Evolutionary conservation across 64 coral and sea anemone genomes (phyloP).

Genomic region (Pachyseris speciosa): DNA sequence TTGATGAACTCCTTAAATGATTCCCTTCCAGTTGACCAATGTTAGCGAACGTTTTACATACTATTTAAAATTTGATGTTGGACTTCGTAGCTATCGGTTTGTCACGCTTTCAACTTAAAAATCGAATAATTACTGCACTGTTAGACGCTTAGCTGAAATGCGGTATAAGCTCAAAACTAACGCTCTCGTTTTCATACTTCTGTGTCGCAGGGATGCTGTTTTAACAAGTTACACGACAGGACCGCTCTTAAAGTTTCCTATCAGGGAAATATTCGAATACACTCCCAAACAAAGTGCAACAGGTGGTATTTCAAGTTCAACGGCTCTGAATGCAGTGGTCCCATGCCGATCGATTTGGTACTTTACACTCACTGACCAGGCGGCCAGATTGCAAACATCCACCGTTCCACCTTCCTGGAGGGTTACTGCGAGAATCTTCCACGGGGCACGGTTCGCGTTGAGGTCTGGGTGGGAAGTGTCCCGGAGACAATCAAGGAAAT

Average conservation of each 20-base stretch:
- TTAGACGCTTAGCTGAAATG: too few species aligned
- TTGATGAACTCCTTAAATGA: too few species aligned
- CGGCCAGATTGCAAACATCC: neutral
- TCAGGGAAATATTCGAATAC: slow-evolving; percentile 27
- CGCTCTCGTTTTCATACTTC: too few species aligned
- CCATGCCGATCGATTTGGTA: slow-evolving; percentile 48
- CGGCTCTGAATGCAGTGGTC: slow-evolving; percentile 41
- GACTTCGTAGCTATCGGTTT: too few species aligned
- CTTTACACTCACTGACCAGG: neutral
- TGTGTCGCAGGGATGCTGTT: slow-evolving; percentile 27
- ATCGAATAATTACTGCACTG: too few species aligned
- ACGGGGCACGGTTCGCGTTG: slow-evolving; percentile 23
- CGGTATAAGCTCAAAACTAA: too few species aligned
- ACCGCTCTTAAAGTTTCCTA: slow-evolving; percentile 41
- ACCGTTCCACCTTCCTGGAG: slow-evolving; percentile 6
- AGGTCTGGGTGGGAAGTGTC: slow-evolving; percentile 61
- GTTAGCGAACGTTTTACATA: too few species aligned
- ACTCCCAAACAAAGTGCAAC: neutral
- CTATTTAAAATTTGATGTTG: too few species aligned
- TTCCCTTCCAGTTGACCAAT: too few species aligned
- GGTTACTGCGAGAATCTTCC: slow-evolving; percentile 57
- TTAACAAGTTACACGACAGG: neutral
- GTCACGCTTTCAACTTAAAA: too few species aligned
- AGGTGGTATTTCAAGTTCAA: slow-evolving; percentile 79
- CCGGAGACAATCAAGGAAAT: neutral